Evolutionary conservation across 1,140 invertebrate genomes (phyloP), one percentile per base, ranked within the genome.

Genomic region (Patella vulgata): DNA sequence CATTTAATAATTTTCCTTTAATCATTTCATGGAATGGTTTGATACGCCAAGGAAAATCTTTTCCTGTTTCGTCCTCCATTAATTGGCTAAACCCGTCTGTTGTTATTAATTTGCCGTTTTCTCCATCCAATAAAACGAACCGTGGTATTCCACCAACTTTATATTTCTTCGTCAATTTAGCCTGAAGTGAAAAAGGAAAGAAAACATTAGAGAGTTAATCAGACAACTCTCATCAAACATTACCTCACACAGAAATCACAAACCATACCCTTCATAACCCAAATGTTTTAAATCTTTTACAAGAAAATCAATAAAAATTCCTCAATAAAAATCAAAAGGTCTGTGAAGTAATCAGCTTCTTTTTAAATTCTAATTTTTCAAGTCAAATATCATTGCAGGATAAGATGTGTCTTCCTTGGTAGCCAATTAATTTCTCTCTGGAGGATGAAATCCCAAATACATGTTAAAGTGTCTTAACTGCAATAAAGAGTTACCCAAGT

Each of bases 81-180:
- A 91, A 85, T 63, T 86, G 86, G 63, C 91, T 89, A 47, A 90
- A 88, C 17, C 79, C 79, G 47, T 89, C 89, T 70, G 87, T 86
- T 33, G 87, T 92, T 50, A 91, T 85, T 42, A 89, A 78, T 17
- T 86, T 84, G 31, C 88, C 88, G 44, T 86, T 87, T 17, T 81
- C 79, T 19, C 85, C 87, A 70, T 90, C 91, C 21, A 93, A 77
- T 46, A 94, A 83, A 51, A 93, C 89, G 61, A 94, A 63, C 19
- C 76, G 74, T 12, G 82, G 82, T 59, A 83, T 83, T 21, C 79
- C 82, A 59, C 77, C 75, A 30, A 83, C 77, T 59, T 73, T 65
- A 63, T 74, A 80, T 56, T 80, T 78, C 61, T 79, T 78, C 14
- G 70, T 70, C 27, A 82, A 53, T 53, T 79, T 80, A 47, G 60